Evolutionary conservation across 2,797 vertebrate species (phyloP).

Genomic region (Chloroceryle inda): DNA sequence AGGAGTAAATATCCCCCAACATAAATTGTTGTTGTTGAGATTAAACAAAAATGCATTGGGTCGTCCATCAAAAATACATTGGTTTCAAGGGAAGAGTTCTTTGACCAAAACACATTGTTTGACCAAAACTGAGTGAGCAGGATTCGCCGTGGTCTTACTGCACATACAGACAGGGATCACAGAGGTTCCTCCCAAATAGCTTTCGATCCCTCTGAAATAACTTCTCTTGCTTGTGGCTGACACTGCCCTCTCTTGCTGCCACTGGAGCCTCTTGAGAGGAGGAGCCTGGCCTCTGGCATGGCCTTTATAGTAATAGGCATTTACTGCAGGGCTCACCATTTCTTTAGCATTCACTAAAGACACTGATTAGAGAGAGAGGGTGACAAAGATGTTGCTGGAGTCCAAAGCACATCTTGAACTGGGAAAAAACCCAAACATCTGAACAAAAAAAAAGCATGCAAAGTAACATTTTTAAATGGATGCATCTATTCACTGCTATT

Average conservation of each 20-base stretch:
- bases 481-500: not conserved
- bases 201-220: not conserved
- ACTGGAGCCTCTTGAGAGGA: not conserved
- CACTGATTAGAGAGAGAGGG: not conserved
- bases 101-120: not conserved
- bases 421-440: not conserved
- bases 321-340: not conserved
- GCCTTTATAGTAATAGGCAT: not conserved
- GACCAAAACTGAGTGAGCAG: not conserved
- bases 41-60: not conserved
- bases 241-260: not conserved
- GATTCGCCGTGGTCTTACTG: not conserved
- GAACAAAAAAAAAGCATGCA: not conserved
- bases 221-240: not conserved
- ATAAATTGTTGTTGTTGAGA: not conserved
- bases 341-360: constrained; percentile 17
- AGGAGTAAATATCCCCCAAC: not conserved
- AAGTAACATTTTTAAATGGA: constrained; percentile 18
- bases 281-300: not conserved
- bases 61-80: not conserved
- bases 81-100: not conserved
- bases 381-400: not conserved
- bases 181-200: not conserved
- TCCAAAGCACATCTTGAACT: not conserved
- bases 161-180: not conserved